phyloP scores from a whole-genome alignment of 1,140 invertebrate species.

The Heliconius himera region DNA sequence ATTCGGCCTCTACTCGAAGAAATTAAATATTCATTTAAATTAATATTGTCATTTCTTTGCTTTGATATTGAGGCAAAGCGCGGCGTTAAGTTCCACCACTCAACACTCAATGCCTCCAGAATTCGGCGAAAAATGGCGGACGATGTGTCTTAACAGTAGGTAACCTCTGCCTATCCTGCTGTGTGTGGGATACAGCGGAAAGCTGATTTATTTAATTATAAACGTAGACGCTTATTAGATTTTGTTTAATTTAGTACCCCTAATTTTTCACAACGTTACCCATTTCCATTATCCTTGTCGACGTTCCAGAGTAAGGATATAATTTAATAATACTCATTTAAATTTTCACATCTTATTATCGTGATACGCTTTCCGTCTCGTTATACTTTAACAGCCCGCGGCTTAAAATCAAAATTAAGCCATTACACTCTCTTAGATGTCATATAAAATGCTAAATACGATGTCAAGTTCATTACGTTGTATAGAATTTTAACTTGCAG shows the following conservation, averaged over 20 bases:
- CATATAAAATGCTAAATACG: neutral
- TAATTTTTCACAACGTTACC: constrained; percentile 2
- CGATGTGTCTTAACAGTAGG: too few relatives aligned
- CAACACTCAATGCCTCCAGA: too few relatives aligned
- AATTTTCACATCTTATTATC: constrained; percentile 14
- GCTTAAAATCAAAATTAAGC: neutral
- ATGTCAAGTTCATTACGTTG: neutral
- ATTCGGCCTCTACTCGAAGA: too few relatives aligned
- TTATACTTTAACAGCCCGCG: constrained; percentile 6
- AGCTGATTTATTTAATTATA: neutral
- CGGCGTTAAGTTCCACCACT: too few relatives aligned
- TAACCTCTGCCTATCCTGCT: too few relatives aligned
- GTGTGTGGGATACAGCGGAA: too few relatives aligned
- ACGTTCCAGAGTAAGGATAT: constrained; percentile 5
- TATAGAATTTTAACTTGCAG: neutral
- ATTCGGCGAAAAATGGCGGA: too few relatives aligned
- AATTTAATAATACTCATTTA: constrained; percentile 1
- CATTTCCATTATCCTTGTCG: constrained; percentile 7
- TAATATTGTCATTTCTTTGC: too few relatives aligned
- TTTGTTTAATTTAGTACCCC: neutral
- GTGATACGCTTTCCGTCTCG: neutral
- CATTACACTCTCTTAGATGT: neutral
- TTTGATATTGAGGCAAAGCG: too few relatives aligned
- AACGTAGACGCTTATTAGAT: neutral
- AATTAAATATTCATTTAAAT: too few relatives aligned